Base-by-base conservation (phyloP, 2,888 invertebrate genomes). In the Spatulosminthurus flaviceps region DNA sequence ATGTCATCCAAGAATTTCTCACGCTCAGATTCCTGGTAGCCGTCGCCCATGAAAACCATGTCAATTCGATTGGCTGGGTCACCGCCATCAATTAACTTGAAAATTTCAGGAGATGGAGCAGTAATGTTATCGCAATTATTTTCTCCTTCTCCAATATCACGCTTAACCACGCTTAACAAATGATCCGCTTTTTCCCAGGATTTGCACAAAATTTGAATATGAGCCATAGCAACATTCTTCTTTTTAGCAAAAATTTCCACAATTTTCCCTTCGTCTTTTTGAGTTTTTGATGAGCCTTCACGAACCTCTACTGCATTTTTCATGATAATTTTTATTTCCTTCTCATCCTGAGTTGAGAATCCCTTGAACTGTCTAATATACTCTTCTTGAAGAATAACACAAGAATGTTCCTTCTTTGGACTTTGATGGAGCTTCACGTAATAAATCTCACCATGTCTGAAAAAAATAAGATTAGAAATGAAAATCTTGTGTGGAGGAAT, bases 1-100 rank as follows among this genome's bases (percentile, higher is more conserved):
- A 84, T 84, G 61, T 84, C 84, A 0, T 42, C 51, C 42, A 79
- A 69, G 51, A 75, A 79, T 24, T 78, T 61, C 11, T 64, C 42
- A 1, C 67, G 21, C 60, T 84, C 84, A 1, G 29, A 42, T 4
- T 71, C 69, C 11, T 71, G 78, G 73, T 83, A 83, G 0, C 82
- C 83, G 60, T 83, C 83, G 0, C 84, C 84, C 84, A 84, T 84
- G 28, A 84, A 83, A 21, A 83, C 83, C 21, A 84, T 81, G 26
- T 83, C 83, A 34, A 83, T 81, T 66, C 83, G 43, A 73, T 84
- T 84, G 0, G 60, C 34, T 26, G 81, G 82, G 29, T 82, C 80
- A 5, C 84, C 84, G 0, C 81, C 77, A 64, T 84, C 83, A n/a
- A 83, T 79, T 19, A 84, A 80, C 76, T 83, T 83, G 1, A 79